Evolutionary conservation across 2,113 vertebrate genomes (phyloP).

Genomic region (Meriones unguiculatus): DNA sequence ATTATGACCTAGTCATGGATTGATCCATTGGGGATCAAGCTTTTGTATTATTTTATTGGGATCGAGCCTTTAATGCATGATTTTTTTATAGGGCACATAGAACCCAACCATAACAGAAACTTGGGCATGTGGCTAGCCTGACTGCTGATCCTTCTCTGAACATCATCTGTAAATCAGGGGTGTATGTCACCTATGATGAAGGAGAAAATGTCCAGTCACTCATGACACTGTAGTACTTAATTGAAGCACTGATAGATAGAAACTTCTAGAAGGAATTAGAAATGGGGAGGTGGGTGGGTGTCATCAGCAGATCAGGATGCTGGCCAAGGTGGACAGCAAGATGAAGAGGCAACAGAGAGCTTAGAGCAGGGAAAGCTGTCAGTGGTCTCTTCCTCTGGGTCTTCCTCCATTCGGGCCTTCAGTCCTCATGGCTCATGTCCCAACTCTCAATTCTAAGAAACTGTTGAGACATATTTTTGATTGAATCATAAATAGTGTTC

Average conservation of each 20-base stretch:
- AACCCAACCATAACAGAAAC: neutral
- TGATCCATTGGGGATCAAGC: neutral
- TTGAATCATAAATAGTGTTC: slow-evolving; percentile 44
- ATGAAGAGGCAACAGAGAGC: neutral
- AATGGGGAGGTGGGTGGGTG: neutral
- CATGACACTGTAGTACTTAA: neutral
- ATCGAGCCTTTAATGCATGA: neutral
- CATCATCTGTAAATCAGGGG: neutral
- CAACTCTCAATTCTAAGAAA: neutral
- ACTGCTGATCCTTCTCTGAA: neutral
- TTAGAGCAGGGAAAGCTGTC: neutral
- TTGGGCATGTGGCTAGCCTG: neutral
- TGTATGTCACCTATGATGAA: neutral
- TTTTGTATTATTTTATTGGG: neutral
- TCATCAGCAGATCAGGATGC: neutral
- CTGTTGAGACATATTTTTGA: slow-evolving; percentile 47
- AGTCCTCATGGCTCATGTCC: neutral
- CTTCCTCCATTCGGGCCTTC: neutral
- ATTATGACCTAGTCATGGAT: neutral
- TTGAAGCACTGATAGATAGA: neutral
- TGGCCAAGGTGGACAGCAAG: neutral
- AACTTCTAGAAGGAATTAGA: slow-evolving; percentile 23
- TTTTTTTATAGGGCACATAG: neutral
- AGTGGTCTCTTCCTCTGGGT: neutral
- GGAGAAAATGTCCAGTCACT: neutral